A percentile compares a stretch with the other conserved stretches of the same genome.
Evolutionary conservation across 2,888 invertebrate genomes (phyloP).

Genomic region (Quadroppia sp.): DNA sequence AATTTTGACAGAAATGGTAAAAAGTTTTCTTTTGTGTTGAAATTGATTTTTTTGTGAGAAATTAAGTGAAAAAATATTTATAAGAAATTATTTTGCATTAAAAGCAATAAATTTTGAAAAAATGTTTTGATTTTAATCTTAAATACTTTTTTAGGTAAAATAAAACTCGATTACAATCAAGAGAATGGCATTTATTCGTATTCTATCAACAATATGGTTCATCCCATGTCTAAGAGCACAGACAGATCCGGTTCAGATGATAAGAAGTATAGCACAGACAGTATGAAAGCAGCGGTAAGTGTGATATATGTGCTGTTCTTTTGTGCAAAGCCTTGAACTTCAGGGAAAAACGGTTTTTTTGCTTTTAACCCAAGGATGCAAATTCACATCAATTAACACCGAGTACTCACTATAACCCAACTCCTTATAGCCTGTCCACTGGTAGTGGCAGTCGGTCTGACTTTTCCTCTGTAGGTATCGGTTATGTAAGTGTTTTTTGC

Average conservation of each 20-base stretch:
- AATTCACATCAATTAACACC: conserved; percentile 10
- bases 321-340: not conserved
- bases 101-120: conserved; percentile 8
- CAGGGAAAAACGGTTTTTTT: not conserved
- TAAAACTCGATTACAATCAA: conserved; percentile 44
- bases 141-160: conserved; percentile 35
- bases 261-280: conserved; percentile 21
- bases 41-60: too few species aligned
- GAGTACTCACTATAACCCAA: not conserved
- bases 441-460: conserved; percentile 21
- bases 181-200: conserved; percentile 45
- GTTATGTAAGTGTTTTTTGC: conserved; percentile 5
- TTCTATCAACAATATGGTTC: conserved; percentile 37
- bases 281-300: conserved; percentile 24
- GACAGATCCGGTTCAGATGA: conserved; percentile 23
- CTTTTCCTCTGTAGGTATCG: not conserved
- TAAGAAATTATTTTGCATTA: too few species aligned
- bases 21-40: too few species aligned
- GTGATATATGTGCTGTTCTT: not conserved
- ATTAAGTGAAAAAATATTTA: too few species aligned
- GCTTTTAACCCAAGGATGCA: conserved; percentile 5
- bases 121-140: not conserved
- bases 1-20: too few species aligned
- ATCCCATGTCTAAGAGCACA: conserved; percentile 18
- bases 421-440: not conserved